Evolutionary conservation across 2,113 vertebrate genomes (phyloP).

Genomic region (Osmerus eperlanus): DNA sequence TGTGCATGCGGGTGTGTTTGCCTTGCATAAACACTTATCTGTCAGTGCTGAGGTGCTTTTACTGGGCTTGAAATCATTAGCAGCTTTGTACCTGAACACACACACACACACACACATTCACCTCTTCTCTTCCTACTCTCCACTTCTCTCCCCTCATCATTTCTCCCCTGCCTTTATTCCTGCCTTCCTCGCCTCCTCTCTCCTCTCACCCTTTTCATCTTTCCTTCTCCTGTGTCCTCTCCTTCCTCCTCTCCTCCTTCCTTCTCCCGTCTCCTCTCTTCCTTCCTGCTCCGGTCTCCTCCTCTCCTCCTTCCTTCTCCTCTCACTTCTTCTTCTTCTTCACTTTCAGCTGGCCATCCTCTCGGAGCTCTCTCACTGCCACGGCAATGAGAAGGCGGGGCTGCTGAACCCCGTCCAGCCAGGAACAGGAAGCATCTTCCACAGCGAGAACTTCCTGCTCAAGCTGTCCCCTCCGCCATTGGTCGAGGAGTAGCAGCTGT

Average conservation of each 20-base stretch:
- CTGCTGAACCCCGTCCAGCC: conserved; percentile 69
- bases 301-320: not conserved
- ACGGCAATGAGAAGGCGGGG: conserved; percentile 70
- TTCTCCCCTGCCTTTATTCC: not conserved
- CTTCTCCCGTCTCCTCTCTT: not conserved
- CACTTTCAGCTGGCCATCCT: conserved; percentile 84
- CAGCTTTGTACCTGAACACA: too few species aligned
- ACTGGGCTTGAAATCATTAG: too few species aligned
- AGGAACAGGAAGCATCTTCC: conserved; percentile 76
- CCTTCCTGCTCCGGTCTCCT: not conserved
- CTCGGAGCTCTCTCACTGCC: conserved; percentile 78
- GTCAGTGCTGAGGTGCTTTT: too few species aligned
- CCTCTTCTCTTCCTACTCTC: too few species aligned
- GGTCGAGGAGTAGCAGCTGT: conserved; percentile 76
- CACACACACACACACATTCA: too few species aligned
- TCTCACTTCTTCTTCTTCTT: conserved; percentile 12
- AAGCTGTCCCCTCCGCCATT: conserved; percentile 84
- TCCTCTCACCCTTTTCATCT: too few species aligned
- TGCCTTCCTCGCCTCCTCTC: not conserved
- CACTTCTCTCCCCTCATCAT: not conserved
- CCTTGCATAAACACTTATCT: too few species aligned
- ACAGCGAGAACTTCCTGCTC: conserved; percentile 85
- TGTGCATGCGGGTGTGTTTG: too few species aligned
- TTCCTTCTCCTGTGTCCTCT: not conserved
- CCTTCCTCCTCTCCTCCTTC: not conserved